Evolutionary conservation across 2,113 vertebrate species (phyloP).

Genomic region (Trematomus loennbergii): DNA sequence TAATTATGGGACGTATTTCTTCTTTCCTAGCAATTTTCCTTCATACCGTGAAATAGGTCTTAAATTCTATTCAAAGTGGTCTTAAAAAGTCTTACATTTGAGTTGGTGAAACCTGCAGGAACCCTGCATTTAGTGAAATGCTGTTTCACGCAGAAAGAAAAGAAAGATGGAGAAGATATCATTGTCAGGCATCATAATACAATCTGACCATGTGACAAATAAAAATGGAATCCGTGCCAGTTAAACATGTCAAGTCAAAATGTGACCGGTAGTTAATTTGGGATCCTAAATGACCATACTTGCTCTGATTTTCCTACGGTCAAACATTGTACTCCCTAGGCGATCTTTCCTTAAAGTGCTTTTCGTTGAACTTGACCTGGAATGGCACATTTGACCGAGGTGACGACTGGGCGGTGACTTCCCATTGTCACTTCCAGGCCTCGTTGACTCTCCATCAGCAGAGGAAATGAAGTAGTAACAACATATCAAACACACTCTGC

Average conservation of each 20-base stretch:
- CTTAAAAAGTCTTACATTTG: too few species aligned
- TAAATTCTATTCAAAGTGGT: too few species aligned
- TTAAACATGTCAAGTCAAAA: too few species aligned
- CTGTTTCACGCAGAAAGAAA: neutral
- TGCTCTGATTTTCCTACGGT: neutral
- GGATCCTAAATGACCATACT: neutral
- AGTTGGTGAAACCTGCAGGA: too few species aligned
- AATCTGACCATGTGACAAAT: neutral
- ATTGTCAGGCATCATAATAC: neutral
- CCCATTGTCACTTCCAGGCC: slow-evolving; percentile 19
- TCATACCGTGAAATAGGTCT: too few species aligned
- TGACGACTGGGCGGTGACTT: slow-evolving; percentile 30
- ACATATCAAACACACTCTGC: neutral
- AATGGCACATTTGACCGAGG: slow-evolving; percentile 40
- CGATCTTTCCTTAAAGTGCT: neutral
- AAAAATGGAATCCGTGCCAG: neutral
- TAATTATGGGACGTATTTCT: too few species aligned
- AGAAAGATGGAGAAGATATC: neutral
- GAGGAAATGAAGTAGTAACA: slow-evolving; percentile 45
- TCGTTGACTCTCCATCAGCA: slow-evolving; percentile 25
- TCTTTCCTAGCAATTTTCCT: too few species aligned
- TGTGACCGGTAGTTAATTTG: neutral
- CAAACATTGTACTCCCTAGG: neutral
- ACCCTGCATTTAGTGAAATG: neutral
- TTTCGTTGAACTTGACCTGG: slow-evolving; percentile 38